These are phyloP conservation scores for Leptatherina wallacei DNA, from an alignment of 2,797 vertebrate genomes.

Conservation along the genomic window DNA sequence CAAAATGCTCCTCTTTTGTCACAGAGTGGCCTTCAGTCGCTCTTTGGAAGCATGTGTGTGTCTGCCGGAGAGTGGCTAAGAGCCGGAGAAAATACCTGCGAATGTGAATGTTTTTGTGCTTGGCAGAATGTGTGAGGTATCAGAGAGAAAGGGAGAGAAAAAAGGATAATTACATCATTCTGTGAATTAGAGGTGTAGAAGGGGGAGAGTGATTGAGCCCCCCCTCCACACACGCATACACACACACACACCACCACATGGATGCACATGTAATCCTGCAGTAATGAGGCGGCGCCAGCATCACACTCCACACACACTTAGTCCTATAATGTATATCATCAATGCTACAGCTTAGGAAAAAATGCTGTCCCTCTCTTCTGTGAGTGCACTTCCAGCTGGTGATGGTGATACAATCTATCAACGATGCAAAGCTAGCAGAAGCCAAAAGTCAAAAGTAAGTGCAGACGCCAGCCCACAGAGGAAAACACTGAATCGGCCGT, in stretches of 20 bases:
- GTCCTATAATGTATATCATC: slow-evolving; percentile 68
- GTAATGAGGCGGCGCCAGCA: slow-evolving; percentile 69
- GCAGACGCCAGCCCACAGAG: slow-evolving; percentile 50
- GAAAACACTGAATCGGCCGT: background rate
- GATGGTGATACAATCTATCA: slow-evolving; percentile 50
- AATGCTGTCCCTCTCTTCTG: background rate
- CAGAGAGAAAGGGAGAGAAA: slow-evolving; percentile 19
- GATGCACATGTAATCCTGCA: slow-evolving; percentile 73
- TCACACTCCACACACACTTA: slow-evolving; percentile 69
- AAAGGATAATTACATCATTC: slow-evolving; percentile 73
- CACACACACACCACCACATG: slow-evolving; percentile 19
- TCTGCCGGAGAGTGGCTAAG: slow-evolving; percentile 19
- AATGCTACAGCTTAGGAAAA: slow-evolving; percentile 31
- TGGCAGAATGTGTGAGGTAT: slow-evolving; percentile 46
- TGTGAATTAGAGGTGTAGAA: slow-evolving; percentile 62
- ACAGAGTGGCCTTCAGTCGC: slow-evolving; percentile 55
- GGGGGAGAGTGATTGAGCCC: slow-evolving; percentile 49
- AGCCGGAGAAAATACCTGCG: slow-evolving; percentile 62
- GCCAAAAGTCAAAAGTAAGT: slow-evolving; percentile 60
- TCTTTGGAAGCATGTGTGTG: slow-evolving; percentile 46
- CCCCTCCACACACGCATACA: background rate
- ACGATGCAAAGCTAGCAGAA: slow-evolving; percentile 39
- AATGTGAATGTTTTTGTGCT: slow-evolving; percentile 53
- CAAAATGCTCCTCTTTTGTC: slow-evolving; percentile 79
- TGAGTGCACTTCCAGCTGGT: slow-evolving; percentile 46